Evolutionary conservation across 1,140 invertebrate genomes (phyloP).

Genomic region (Drosophila malerkotliana): DNA sequence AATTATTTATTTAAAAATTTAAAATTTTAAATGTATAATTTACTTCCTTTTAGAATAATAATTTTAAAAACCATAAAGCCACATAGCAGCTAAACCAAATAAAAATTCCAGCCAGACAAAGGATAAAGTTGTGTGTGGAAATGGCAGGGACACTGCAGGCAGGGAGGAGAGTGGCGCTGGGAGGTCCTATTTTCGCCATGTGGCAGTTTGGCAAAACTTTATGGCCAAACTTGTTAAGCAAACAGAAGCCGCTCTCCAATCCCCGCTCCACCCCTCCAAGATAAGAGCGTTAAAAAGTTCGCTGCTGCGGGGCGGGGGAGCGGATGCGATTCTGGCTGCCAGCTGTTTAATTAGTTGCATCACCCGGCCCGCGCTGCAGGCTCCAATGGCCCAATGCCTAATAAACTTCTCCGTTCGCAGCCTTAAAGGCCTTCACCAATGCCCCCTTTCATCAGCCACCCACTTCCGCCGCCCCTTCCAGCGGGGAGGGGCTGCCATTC

Average conservation of each 20-base stretch:
- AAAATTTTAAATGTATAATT: too few relatives aligned
- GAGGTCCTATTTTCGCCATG: slow-evolving; percentile 21
- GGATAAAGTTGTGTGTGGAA: slow-evolving; percentile 20
- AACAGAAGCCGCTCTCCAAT: slow-evolving; percentile 45
- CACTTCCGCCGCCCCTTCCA: slow-evolving; percentile 2
- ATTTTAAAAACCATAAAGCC: not conserved
- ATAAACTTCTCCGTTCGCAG: slow-evolving; percentile 58
- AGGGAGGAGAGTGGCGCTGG: not conserved
- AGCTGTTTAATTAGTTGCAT: slow-evolving; percentile 74
- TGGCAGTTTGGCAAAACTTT: slow-evolving; percentile 63
- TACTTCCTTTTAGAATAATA: too few relatives aligned
- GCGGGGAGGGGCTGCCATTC: too few relatives aligned
- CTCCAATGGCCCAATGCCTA: slow-evolving; percentile 42
- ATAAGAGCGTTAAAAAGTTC: slow-evolving; percentile 71
- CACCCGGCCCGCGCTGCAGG: slow-evolving; percentile 26
- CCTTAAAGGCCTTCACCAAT: slow-evolving; percentile 9
- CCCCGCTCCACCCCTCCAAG: slow-evolving; percentile 4
- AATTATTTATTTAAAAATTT: too few relatives aligned
- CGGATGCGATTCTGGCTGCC: slow-evolving; percentile 12
- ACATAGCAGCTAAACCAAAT: slow-evolving; percentile 24
- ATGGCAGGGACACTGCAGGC: slow-evolving; percentile 14
- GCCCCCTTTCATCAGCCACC: not conserved
- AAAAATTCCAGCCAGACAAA: slow-evolving; percentile 44
- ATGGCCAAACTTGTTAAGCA: slow-evolving; percentile 74
- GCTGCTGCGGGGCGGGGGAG: not conserved